Evolutionary conservation across 2,797 vertebrate genomes (phyloP), one percentile per base, ranked within the genome.

Genomic region (Eupleurogrammus muticus): DNA sequence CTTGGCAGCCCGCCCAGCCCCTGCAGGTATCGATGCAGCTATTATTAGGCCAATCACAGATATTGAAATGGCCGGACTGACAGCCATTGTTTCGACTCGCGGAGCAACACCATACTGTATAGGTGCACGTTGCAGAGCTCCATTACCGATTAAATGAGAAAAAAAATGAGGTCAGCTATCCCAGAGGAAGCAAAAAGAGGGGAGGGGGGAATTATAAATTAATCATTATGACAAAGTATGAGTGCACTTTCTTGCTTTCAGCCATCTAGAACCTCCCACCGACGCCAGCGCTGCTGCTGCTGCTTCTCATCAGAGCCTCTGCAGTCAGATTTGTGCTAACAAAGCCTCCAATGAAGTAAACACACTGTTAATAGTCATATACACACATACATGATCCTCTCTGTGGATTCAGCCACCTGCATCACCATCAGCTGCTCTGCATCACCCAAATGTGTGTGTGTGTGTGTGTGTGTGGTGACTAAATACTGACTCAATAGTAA

Each of bases 11-110:
- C 49, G 71, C 80, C 88, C 38, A 35, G 68, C 36, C 76, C 79
- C 81, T 85, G 85, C 86, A 92, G 89, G 79, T 91, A 94, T 91
- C 67, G 85, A 91, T 90, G 78, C 73, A 70, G 86, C 88, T 94
- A 92, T 93, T 93, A 93, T 91, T 92, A 93, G 85, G 61, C 73
- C 65, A 55, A 89, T 88, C 81, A 71, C 72, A 84, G 84, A 84
- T 91, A 78, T 68, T 74, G 75, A 86, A 82, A 71, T 34, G 23
- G 36, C 68, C 34, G 44, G 70, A 73, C 20, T 61, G 75, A 83
- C 80, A 81, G 81, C 77, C 66, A 77, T 69, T 72, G 81, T 77
- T 86, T 83, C 60, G 51, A 46, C 64, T 76, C 62, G 67, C 65
- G 52, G 42, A 87, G 66, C 53, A 57, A 64, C 40, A 17, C 68